Conservation (phyloP, 2,113 vertebrate species). For the Proteles cristata region DNA sequence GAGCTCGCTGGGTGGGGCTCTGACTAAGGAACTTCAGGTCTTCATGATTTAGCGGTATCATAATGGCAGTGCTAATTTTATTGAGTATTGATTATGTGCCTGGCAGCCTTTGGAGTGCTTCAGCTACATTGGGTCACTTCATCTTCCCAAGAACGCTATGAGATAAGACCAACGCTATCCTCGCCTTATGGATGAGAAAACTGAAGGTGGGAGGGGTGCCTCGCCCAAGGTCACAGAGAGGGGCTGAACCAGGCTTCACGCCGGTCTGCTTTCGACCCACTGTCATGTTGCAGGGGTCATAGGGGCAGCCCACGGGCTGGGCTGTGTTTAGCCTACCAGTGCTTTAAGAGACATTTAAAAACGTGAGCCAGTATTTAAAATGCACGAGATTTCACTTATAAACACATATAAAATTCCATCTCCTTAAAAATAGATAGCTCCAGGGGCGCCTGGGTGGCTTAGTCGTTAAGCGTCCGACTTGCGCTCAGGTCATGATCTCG, state of each 20-base stretch:
- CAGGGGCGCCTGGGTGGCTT: too few relatives aligned
- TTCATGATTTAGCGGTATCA: neutral
- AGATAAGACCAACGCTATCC: neutral
- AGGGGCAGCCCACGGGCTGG: neutral
- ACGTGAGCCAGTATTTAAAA: slow-evolving; percentile 17
- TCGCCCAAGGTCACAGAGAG: neutral
- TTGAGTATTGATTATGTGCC: neutral
- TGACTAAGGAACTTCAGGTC: neutral
- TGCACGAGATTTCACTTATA: neutral
- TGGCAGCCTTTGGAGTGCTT: neutral
- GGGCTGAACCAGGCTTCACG: neutral
- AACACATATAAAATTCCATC: neutral
- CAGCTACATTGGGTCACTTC: neutral
- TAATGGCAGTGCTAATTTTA: neutral
- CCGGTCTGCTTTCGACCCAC: fast-evolving
- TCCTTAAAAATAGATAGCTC: neutral
- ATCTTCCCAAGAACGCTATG: neutral
- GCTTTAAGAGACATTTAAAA: slow-evolving; percentile 30
- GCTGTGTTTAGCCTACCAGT: neutral
- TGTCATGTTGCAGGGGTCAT: neutral
- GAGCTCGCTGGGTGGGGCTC: neutral
- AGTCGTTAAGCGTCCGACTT: too few relatives aligned
- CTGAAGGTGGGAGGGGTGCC: neutral
- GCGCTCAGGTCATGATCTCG: too few relatives aligned
- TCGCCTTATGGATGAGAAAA: neutral